Conservation (phyloP, 2,797 vertebrate genomes). For the Gallinago stenura region DNA sequence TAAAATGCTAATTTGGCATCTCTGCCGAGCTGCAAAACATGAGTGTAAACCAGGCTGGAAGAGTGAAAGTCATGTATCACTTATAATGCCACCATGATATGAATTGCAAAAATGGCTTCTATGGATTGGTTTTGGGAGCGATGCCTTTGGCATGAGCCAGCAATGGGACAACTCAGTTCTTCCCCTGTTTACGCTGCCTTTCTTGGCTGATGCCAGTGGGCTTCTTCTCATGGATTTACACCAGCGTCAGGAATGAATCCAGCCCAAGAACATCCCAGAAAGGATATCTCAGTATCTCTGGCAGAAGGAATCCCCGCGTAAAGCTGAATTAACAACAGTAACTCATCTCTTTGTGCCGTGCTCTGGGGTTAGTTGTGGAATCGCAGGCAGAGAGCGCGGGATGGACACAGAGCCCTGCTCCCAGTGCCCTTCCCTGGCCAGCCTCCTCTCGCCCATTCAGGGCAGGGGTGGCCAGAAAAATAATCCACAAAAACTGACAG, state of each 20-base stretch:
- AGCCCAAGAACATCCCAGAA: not conserved
- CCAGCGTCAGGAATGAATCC: not conserved
- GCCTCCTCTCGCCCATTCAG: not conserved
- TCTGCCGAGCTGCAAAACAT: not conserved
- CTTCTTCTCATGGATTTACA: conserved; percentile 11
- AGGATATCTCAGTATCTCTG: not conserved
- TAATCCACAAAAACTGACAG: not conserved
- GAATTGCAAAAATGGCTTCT: not conserved
- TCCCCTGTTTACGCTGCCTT: not conserved
- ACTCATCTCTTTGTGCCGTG: not conserved
- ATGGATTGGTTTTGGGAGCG: not conserved
- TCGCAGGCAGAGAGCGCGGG: not conserved
- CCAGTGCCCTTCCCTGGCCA: not conserved
- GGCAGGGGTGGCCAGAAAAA: not conserved
- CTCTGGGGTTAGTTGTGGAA: not conserved
- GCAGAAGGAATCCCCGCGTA: not conserved
- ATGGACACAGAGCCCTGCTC: not conserved
- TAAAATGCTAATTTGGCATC: not conserved
- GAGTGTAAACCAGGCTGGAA: not conserved
- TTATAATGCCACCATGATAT: not conserved
- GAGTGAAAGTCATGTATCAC: not conserved
- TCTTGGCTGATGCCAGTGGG: not conserved
- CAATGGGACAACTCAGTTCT: not conserved
- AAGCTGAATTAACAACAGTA: not conserved
- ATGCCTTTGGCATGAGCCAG: not conserved